Percentiles rank a stretch among this genome's conserved stretches.
phyloP scores from a whole-genome alignment of 1,140 invertebrate genomes.

The Acyrthosiphon pisum region DNA sequence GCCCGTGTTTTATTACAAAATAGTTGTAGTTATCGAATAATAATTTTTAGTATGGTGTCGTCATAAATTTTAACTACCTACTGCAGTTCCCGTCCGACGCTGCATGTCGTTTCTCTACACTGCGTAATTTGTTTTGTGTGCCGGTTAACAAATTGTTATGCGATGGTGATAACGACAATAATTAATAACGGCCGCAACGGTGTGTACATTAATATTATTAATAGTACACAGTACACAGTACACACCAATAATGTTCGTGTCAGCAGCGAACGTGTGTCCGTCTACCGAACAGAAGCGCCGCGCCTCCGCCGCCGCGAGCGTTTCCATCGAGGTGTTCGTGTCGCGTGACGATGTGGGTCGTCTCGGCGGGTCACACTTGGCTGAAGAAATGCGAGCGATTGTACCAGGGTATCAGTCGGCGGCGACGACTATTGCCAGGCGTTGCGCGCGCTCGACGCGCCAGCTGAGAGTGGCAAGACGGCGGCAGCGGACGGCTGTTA shows the following conservation, averaged over 20 bases:
- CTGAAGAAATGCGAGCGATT: slow-evolving; percentile 57
- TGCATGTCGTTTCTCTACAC: background rate
- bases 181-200: background rate
- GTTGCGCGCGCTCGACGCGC: background rate
- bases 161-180: background rate
- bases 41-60: background rate
- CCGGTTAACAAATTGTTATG: background rate
- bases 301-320: no score
- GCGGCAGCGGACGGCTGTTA: background rate
- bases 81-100: background rate
- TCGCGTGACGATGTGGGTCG: background rate
- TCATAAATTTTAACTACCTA: background rate
- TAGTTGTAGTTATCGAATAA: background rate
- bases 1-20: background rate
- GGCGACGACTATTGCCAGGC: background rate
- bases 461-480: background rate
- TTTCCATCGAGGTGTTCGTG: background rate
- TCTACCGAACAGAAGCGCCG: background rate
- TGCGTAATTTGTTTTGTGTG: slow-evolving; percentile 2
- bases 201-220: background rate
- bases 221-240: background rate
- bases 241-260: background rate
- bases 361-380: slow-evolving; percentile 52
- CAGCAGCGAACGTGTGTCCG: background rate
- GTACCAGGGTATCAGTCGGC: slow-evolving; percentile 51